phyloP scores from a whole-genome alignment of 1,140 invertebrate genomes.

The Idris sp. region DNA sequence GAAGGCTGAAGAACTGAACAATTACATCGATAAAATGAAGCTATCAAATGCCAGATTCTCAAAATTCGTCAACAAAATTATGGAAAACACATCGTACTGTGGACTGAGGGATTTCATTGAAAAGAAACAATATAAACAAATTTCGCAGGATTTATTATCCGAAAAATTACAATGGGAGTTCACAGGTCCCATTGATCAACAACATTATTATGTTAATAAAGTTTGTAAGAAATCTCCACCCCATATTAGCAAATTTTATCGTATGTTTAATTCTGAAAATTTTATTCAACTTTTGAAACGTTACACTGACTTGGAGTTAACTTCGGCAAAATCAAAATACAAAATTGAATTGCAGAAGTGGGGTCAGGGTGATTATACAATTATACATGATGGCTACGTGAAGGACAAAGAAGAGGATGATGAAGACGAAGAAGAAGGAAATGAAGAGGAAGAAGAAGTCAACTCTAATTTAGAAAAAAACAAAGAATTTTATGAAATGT shows the following conservation, averaged over 20 bases:
- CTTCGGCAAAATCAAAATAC: slow-evolving; percentile 73
- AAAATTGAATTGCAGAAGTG: slow-evolving; percentile 83
- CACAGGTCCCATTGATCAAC: slow-evolving; percentile 82
- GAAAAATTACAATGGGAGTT: slow-evolving; percentile 79
- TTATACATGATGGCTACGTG: slow-evolving; percentile 70
- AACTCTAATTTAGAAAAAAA: too few relatives aligned
- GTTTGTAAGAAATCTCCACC: too few relatives aligned
- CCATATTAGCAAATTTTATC: slow-evolving; percentile 75
- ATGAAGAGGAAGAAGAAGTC: slow-evolving; percentile 6
- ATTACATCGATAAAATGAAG: slow-evolving; percentile 78
- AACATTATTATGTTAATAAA: slow-evolving; percentile 74
- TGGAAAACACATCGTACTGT: slow-evolving; percentile 81
- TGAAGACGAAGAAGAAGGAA: slow-evolving; percentile 57
- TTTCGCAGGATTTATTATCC: slow-evolving; percentile 74
- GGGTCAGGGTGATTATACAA: slow-evolving; percentile 82
- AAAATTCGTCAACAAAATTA: slow-evolving; percentile 78
- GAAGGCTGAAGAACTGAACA: slow-evolving; percentile 71
- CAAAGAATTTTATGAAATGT: too few relatives aligned
- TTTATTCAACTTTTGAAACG: slow-evolving; percentile 81
- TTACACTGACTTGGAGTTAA: slow-evolving; percentile 83
- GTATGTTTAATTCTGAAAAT: slow-evolving; percentile 78
- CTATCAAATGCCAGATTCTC: slow-evolving; percentile 73
- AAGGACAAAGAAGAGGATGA: slow-evolving; percentile 7
- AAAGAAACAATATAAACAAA: slow-evolving; percentile 74
- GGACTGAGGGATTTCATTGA: slow-evolving; percentile 80